Conservation (phyloP, 2,113 vertebrate genomes). For the Ovis aries region ARS-UI_Ramb_v3.0 NC_056067.1:9425001-9425500, state of each 20-base stretch:
- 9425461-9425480: background rate
- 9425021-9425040: background rate
- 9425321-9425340: background rate
- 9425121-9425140: background rate
- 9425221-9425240: background rate
- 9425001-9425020: background rate
- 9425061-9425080: background rate
- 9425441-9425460: background rate
- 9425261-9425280: background rate
- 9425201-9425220: background rate
- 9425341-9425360: background rate
- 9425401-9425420: too few relatives aligned
- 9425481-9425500: background rate
- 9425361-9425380: background rate
- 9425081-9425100: background rate
- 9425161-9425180: background rate
- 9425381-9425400: background rate
- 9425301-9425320: background rate
- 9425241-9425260: background rate
- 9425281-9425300: background rate
- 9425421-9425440: background rate
- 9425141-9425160: background rate
- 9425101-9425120: background rate
- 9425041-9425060: background rate
- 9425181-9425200: background rate